Conservation (phyloP, 2,888 invertebrate genomes). For the Apodemia zela region DNA sequence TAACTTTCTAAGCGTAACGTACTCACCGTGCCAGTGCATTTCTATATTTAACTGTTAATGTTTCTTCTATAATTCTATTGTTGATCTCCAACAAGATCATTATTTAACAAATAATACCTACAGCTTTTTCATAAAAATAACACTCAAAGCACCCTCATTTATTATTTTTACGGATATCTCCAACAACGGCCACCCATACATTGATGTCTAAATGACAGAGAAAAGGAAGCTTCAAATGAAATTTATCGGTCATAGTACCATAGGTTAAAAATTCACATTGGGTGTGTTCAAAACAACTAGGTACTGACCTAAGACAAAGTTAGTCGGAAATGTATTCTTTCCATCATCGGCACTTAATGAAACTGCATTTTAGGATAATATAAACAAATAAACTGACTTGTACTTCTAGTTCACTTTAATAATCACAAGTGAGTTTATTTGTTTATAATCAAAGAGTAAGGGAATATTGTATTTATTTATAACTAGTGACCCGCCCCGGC, state of each 20-base stretch:
- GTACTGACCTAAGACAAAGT: too few species aligned
- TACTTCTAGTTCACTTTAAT: too few species aligned
- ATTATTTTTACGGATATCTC: constrained; percentile 70
- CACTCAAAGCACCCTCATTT: constrained; percentile 80
- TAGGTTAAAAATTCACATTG: constrained; percentile 37
- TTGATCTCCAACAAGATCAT: constrained; percentile 99
- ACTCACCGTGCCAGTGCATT: constrained; percentile 98
- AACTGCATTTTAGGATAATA: too few species aligned
- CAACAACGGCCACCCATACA: constrained; percentile 70
- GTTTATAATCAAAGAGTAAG: too few species aligned
- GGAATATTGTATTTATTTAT: too few species aligned
- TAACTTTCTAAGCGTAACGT: constrained; percentile 78
- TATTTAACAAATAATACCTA: constrained; percentile 79
- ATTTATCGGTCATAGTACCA: constrained; percentile 63
- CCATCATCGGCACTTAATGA: too few species aligned
- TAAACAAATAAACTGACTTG: too few species aligned
- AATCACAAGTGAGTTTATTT: too few species aligned
- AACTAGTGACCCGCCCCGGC: too few species aligned
- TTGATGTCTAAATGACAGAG: constrained; percentile 66
- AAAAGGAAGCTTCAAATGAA: constrained; percentile 69
- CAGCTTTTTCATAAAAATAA: constrained; percentile 77
- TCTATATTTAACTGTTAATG: constrained; percentile 95
- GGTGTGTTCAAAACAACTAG: too few species aligned
- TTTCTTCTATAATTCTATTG: constrained; percentile 99
- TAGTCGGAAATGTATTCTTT: too few species aligned